Percentiles rank a stretch among this genome's conserved stretches.
phyloP scores from a whole-genome alignment of 2,797 vertebrate species.

The Pagetopsis macropterus region DNA sequence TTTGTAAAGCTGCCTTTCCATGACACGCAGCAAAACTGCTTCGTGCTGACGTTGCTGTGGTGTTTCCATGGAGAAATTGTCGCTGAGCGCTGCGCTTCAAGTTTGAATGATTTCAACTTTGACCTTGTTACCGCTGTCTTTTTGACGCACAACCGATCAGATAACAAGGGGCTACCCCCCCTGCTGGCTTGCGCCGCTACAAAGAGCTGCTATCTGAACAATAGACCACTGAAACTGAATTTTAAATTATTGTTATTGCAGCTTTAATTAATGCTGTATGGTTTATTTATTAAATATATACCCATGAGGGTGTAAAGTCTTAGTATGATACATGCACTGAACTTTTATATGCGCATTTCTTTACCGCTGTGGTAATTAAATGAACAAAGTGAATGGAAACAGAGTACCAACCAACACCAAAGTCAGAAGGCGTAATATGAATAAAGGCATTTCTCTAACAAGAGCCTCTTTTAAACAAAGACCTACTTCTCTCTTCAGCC shows the following conservation, averaged over 20 bases:
- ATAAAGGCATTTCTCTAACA: background rate
- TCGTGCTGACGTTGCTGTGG: too few species aligned
- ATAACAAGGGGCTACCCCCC: too few species aligned
- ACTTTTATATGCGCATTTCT: background rate
- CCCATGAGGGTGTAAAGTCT: background rate
- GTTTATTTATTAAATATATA: background rate
- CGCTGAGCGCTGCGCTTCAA: too few species aligned
- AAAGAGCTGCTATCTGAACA: too few species aligned
- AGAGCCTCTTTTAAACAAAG: background rate
- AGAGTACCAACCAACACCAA: background rate
- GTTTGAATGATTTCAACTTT: too few species aligned
- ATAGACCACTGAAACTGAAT: background rate
- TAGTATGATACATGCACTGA: background rate
- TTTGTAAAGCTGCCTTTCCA: background rate
- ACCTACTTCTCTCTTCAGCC: background rate
- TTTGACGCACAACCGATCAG: too few species aligned
- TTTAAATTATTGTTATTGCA: background rate
- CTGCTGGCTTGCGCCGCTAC: too few species aligned
- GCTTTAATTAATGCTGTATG: background rate
- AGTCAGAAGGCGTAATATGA: background rate
- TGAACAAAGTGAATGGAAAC: constrained; percentile 21
- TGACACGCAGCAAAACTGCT: too few species aligned
- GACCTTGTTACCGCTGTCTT: too few species aligned
- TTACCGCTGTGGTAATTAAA: constrained; percentile 8
- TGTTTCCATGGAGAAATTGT: too few species aligned